Percentiles rank a stretch among this genome's conserved stretches.
phyloP scores from a whole-genome alignment of 1,140 invertebrate species.

The Macrobrachium nipponense region DNA sequence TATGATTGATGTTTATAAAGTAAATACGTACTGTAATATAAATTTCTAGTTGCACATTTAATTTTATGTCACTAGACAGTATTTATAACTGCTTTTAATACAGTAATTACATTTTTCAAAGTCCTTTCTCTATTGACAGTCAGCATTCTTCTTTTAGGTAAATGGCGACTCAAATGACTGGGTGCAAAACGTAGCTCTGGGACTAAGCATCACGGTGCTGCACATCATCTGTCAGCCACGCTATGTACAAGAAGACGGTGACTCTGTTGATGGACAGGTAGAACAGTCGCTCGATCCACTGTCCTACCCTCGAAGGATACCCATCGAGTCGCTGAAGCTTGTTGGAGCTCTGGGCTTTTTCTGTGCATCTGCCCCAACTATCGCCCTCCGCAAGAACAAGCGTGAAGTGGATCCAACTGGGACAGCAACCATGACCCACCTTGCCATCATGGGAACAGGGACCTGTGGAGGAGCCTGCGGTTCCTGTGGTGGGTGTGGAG shows the following conservation, averaged over 20 bases:
- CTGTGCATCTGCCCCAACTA: conserved; percentile 48
- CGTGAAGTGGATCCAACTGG: neutral
- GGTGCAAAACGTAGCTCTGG: conserved; percentile 49
- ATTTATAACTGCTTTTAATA: neutral
- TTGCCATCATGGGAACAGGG: neutral
- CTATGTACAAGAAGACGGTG: conserved; percentile 6
- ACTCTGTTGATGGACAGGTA: conserved; percentile 10
- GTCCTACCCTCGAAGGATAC: conserved; percentile 28
- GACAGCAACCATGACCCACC: neutral
- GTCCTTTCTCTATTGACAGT: neutral
- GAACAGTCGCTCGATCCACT: conserved; percentile 12
- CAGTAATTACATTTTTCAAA: neutral
- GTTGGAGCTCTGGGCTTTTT: conserved; percentile 51
- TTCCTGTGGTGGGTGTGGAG: conserved; percentile 52
- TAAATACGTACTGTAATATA: no score
- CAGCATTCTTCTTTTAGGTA: conserved; percentile 2
- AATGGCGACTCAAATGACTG: conserved; percentile 32
- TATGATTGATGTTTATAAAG: no score
- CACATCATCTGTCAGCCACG: conserved; percentile 55
- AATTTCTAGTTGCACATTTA: no score
- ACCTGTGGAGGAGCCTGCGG: conserved; percentile 51
- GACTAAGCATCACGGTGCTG: conserved; percentile 42
- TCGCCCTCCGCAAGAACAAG: conserved; percentile 23
- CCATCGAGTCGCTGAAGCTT: conserved; percentile 44
- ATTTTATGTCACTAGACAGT: no score